phyloP scores from a whole-genome alignment of 2,797 vertebrate genomes.

The Acanthis flammea region DNA sequence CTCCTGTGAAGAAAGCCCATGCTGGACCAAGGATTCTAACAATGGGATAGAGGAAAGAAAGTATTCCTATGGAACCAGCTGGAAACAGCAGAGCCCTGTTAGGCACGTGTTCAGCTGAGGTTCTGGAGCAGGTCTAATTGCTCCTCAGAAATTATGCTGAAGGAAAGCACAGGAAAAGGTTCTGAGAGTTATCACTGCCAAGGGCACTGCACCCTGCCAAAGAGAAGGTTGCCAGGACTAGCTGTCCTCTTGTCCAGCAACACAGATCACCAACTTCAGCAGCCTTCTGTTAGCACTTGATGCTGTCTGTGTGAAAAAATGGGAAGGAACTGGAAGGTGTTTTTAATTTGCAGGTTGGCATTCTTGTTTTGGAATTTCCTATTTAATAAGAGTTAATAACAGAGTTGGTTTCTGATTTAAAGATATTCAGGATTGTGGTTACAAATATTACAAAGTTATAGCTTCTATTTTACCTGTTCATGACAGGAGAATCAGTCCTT shows the following conservation, averaged over 20 bases:
- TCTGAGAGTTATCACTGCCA: background rate
- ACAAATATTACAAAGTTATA: background rate
- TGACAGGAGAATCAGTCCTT: background rate
- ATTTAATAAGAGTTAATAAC: background rate
- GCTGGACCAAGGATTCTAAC: background rate
- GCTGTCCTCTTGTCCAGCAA: background rate
- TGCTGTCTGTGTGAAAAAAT: background rate
- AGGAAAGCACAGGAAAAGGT: background rate
- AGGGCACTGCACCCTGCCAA: background rate
- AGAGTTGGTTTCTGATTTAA: background rate
- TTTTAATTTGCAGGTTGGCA: background rate
- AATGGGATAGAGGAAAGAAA: background rate
- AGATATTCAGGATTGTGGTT: background rate
- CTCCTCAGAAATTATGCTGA: background rate
- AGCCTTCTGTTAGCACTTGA: background rate
- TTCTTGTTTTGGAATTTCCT: background rate
- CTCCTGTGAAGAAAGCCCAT: background rate
- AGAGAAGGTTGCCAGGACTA: background rate
- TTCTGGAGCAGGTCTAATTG: background rate
- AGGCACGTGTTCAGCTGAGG: accelerated
- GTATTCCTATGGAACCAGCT: background rate
- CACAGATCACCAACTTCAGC: background rate
- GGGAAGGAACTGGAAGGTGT: background rate
- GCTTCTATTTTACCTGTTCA: background rate
- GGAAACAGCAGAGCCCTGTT: accelerated